phyloP scores from a whole-genome alignment of 2,113 vertebrate genomes.

The Microcebus tavaratra region DNA sequence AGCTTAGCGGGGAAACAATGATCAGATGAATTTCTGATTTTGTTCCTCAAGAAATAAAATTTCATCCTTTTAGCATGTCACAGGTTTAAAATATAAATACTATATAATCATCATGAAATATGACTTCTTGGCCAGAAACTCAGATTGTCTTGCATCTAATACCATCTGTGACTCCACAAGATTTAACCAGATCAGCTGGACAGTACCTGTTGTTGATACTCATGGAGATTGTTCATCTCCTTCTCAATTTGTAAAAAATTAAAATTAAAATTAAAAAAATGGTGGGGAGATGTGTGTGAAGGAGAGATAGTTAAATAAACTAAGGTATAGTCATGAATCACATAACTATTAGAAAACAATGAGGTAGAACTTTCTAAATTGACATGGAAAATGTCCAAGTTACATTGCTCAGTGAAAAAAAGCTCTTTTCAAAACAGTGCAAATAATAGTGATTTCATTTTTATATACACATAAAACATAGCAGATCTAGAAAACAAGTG shows the following conservation, averaged over 20 bases:
- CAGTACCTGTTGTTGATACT: background rate
- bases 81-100: constrained; percentile 10
- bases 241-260: background rate
- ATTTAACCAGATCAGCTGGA: background rate
- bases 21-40: constrained; percentile 10
- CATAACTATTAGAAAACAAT: background rate
- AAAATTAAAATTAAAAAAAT: too few species aligned
- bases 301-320: background rate
- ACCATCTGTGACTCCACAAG: background rate
- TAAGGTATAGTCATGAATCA: background rate
- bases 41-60: constrained; percentile 24
- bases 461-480: background rate
- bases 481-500: background rate
- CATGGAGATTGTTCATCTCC: background rate
- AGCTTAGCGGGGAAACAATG: background rate
- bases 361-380: background rate
- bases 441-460: constrained; percentile 2
- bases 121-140: background rate
- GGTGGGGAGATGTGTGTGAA: background rate
- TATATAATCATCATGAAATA: background rate
- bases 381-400: background rate
- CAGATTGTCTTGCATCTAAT: background rate
- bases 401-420: background rate
- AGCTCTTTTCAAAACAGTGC: background rate
- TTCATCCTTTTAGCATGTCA: background rate